Percentiles rank a stretch among this genome's conserved stretches.
These are phyloP conservation scores for Leptopilina syphax DNA, from an alignment of 2,888 invertebrate genomes.

Conservation along the genomic window DNA sequence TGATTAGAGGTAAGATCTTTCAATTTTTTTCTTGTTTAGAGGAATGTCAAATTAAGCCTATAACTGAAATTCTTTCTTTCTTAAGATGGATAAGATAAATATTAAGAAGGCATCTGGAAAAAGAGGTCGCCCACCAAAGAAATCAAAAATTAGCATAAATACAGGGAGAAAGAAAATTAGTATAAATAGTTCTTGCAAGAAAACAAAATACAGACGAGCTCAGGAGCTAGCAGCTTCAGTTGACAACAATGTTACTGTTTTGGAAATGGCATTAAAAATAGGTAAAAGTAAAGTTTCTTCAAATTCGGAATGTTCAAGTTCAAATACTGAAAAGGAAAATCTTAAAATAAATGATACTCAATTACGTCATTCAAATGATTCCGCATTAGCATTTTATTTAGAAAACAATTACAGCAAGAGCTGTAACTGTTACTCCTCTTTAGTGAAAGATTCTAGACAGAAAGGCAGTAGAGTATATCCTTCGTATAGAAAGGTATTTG, in stretches of 20 bases:
- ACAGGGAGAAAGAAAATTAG: slow-evolving; percentile 2
- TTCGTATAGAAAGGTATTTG: neutral
- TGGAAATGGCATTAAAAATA: neutral
- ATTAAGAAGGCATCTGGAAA: neutral
- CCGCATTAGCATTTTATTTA: neutral
- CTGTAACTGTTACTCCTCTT: neutral
- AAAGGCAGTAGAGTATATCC: neutral
- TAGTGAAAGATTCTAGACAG: neutral
- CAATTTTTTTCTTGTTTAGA: too few species aligned
- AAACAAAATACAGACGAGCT: neutral
- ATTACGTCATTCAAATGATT: slow-evolving; percentile 2
- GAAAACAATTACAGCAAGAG: slow-evolving; percentile 14
- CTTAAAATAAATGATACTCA: neutral
- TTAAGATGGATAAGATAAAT: too few species aligned
- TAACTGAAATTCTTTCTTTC: too few species aligned
- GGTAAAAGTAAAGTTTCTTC: neutral
- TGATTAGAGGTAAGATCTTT: too few species aligned
- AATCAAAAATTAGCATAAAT: neutral
- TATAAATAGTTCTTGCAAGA: neutral
- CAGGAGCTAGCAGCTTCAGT: neutral
- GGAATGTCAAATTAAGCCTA: too few species aligned
- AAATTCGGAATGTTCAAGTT: neutral
- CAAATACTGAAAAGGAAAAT: neutral
- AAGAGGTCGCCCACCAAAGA: neutral
- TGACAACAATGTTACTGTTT: neutral